phyloP scores from a whole-genome alignment of 2,888 invertebrate species.

The Petrolisthes cinctipes region DNA sequence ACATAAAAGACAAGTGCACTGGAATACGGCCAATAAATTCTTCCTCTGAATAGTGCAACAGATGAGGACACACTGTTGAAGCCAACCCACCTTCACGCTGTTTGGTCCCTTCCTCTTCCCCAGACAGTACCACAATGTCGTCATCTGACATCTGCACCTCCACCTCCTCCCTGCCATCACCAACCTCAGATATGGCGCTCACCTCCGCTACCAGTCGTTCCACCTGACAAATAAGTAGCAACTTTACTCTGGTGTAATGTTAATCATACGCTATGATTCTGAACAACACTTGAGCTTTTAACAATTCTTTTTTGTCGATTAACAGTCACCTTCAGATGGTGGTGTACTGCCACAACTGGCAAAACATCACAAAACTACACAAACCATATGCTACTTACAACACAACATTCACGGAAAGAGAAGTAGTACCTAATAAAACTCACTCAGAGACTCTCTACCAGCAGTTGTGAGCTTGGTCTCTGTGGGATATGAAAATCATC shows the following conservation, averaged over 20 bases:
- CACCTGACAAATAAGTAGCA: slow-evolving; percentile 34
- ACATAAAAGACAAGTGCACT: no score
- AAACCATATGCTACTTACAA: no score
- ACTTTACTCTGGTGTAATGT: no score
- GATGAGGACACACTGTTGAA: no score
- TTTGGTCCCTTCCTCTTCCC: slow-evolving; percentile 51
- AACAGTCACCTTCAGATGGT: no score
- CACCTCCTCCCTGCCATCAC: not conserved
- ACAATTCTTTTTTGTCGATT: no score
- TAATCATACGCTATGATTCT: no score
- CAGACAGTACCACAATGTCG: slow-evolving; percentile 53
- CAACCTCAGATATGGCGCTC: slow-evolving; percentile 43
- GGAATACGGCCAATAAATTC: no score
- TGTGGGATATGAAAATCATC: not conserved
- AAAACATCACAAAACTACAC: no score
- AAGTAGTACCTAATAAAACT: not conserved
- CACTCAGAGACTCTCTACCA: not conserved
- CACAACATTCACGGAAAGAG: not conserved
- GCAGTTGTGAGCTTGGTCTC: not conserved
- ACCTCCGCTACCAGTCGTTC: slow-evolving; percentile 60
- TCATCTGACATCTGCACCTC: slow-evolving; percentile 41
- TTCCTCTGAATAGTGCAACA: no score
- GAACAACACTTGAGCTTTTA: no score
- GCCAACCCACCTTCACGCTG: not conserved
- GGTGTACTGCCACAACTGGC: no score